phyloP scores from a whole-genome alignment of 2,113 vertebrate species.

The Gymnobelideus leadbeateri region DNA sequence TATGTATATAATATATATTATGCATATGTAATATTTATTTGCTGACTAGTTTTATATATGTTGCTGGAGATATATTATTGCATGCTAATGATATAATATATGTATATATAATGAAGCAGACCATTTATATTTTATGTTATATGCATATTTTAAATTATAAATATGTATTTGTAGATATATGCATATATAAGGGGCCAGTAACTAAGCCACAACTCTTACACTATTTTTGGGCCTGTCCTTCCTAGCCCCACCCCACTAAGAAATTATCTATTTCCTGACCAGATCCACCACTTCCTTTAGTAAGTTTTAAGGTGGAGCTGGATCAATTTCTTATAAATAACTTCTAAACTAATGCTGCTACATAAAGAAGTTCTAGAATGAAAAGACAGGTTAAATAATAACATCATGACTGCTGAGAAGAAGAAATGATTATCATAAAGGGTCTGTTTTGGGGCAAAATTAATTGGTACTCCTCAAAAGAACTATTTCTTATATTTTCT shows the following conservation, averaged over 20 bases:
- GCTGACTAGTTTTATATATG: neutral
- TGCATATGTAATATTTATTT: neutral
- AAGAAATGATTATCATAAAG: constrained; percentile 22
- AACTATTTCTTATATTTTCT: neutral
- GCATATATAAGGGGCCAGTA: neutral
- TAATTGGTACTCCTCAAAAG: neutral
- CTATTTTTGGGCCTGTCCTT: neutral
- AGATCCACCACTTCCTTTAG: constrained; percentile 65
- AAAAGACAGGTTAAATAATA: constrained; percentile 49
- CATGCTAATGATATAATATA: neutral
- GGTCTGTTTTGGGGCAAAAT: constrained; percentile 47
- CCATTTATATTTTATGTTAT: neutral
- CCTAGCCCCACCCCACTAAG: constrained; percentile 38
- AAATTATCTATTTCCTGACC: constrained; percentile 74
- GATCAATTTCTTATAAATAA: constrained; percentile 74
- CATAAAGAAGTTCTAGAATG: constrained; percentile 71
- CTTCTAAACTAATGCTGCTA: constrained; percentile 76
- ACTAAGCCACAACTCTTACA: rapidly evolving
- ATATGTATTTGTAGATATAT: neutral
- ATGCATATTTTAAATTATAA: neutral
- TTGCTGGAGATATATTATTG: neutral
- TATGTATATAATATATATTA: neutral
- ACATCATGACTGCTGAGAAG: constrained; percentile 57
- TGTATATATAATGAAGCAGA: neutral
- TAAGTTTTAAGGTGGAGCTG: constrained; percentile 61